Conservation (phyloP, 2,888 invertebrate genomes). For the Eupithecia pulchellata region DNA sequence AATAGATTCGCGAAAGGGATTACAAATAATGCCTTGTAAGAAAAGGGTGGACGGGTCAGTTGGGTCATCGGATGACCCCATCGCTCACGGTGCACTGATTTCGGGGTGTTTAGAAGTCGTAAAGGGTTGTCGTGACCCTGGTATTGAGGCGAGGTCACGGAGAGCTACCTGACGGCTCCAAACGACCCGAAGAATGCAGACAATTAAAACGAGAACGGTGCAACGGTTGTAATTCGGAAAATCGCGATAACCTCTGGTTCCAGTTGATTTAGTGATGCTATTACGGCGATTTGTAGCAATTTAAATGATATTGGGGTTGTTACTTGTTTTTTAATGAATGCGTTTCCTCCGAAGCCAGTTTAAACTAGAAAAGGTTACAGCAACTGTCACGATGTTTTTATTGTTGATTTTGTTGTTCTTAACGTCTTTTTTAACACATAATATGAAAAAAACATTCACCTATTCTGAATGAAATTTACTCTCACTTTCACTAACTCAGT, state of each 20-base stretch:
- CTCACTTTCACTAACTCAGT: background rate
- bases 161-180: constrained; percentile 77
- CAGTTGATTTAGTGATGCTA: constrained; percentile 57
- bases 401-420: constrained; percentile 13
- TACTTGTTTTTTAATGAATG: constrained; percentile 30
- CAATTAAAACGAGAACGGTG: constrained; percentile 82
- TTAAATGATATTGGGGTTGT: constrained; percentile 48
- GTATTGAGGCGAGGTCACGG: constrained; percentile 71
- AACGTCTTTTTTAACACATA: constrained; percentile 15
- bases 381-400: background rate
- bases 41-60: constrained; percentile 82
- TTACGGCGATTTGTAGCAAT: constrained; percentile 64
- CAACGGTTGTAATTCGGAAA: constrained; percentile 73
- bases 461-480: background rate
- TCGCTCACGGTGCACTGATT: constrained; percentile 83
- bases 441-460: background rate
- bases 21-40: constrained; percentile 85
- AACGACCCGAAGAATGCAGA: constrained; percentile 69
- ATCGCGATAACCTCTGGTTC: constrained; percentile 79
- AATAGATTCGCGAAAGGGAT: constrained; percentile 86
- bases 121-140: constrained; percentile 80
- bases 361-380: background rate
- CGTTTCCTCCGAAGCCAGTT: constrained; percentile 26
- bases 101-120: constrained; percentile 80
- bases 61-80: constrained; percentile 83